Conservation (phyloP, 1,140 invertebrate genomes). For the Aphis craccivora region DNA sequence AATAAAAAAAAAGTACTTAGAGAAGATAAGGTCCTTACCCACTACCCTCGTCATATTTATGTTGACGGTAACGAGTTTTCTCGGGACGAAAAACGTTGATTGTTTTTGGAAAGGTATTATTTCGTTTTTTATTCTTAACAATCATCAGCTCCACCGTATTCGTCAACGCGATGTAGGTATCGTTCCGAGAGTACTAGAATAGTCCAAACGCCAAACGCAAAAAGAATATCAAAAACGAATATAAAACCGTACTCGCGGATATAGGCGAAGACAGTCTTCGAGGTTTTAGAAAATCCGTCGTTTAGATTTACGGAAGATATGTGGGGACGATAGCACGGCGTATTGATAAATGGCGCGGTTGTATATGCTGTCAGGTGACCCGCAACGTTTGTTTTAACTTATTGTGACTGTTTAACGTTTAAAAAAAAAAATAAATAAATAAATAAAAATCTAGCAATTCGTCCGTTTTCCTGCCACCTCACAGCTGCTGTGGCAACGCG, state of each 20-base stretch:
- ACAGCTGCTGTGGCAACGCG: not conserved
- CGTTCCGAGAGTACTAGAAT: not conserved
- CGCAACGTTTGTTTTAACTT: not conserved
- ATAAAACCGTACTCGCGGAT: not conserved
- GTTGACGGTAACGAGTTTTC: not conserved
- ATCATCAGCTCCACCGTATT: not conserved
- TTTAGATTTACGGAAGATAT: constrained; percentile 1
- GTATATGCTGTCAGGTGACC: not conserved
- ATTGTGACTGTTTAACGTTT: not conserved
- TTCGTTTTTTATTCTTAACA: not conserved
- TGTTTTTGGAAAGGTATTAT: not conserved
- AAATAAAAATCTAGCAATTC: not conserved
- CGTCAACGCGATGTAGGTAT: not conserved
- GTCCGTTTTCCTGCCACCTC: not conserved
- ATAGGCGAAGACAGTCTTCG: not conserved
- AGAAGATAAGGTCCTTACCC: not conserved
- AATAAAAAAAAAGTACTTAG: not conserved
- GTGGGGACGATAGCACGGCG: not conserved
- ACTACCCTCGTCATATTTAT: not conserved
- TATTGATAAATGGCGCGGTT: constrained; percentile 6
- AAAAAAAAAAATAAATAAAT: not conserved
- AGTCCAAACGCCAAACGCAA: not conserved
- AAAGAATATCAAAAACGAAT: not conserved
- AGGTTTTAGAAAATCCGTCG: not conserved
- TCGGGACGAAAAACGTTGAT: not conserved